These are phyloP conservation scores for Thymallus thymallus DNA, from an alignment of 2,113 vertebrate species.

Conservation along the genomic window DNA sequence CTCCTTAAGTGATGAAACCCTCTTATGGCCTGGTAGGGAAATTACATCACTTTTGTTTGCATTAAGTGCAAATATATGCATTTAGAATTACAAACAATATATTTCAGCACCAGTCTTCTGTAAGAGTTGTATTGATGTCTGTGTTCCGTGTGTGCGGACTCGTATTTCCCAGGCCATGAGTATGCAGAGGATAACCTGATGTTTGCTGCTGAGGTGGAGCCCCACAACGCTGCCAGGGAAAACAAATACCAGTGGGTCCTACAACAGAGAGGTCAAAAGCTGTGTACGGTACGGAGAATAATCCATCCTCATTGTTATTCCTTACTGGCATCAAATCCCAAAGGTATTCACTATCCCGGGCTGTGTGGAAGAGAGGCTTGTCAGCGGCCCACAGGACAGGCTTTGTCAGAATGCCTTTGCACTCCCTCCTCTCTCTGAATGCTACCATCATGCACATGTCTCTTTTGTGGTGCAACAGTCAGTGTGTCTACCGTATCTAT, in stretches of 20 bases:
- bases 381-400: conserved; percentile 39
- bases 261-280: conserved; percentile 82
- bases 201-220: conserved; percentile 88
- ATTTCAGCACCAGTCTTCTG: not conserved
- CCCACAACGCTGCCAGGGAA: conserved; percentile 78
- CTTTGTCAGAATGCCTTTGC: conserved; percentile 27
- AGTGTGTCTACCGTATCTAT: conserved; percentile 10
- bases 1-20: conserved; percentile 82
- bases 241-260: conserved; percentile 86
- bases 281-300: conserved; percentile 81
- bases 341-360: conserved; percentile 32
- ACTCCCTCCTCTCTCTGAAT: not conserved
- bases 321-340: conserved; percentile 20
- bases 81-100: not conserved
- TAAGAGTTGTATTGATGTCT: not conserved
- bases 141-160: conserved; percentile 6
- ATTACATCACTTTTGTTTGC: not conserved
- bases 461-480: not conserved
- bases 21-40: conserved; percentile 90
- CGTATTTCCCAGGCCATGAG: conserved; percentile 81
- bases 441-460: not conserved
- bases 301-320: conserved; percentile 47
- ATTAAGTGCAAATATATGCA: not conserved
- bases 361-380: conserved; percentile 48
- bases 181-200: conserved; percentile 92